These are phyloP conservation scores for Zeuzera pyrina DNA, from an alignment of 2,888 invertebrate species.

Conservation along the genomic window DNA sequence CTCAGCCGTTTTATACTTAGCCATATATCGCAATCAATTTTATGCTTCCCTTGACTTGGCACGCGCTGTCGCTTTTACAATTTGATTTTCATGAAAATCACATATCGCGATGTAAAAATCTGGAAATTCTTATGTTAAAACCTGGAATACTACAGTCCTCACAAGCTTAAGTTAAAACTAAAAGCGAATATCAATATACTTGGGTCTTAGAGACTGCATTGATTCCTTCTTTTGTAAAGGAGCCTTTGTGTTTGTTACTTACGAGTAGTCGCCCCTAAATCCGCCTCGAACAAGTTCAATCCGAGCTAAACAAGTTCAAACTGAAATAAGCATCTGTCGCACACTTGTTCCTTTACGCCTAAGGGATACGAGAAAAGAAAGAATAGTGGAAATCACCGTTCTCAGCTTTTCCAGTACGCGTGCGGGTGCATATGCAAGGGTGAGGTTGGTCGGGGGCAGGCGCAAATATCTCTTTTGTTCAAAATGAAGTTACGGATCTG, in stretches of 20 bases:
- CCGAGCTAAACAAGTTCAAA: conserved; percentile 56
- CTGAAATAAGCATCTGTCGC: conserved; percentile 54
- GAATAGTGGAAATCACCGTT: conserved; percentile 37
- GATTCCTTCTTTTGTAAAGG: background rate
- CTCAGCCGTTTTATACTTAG: no score
- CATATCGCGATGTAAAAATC: no score
- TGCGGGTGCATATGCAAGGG: conserved; percentile 48
- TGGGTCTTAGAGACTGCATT: no score
- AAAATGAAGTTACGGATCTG: conserved; percentile 61
- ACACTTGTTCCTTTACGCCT: conserved; percentile 51
- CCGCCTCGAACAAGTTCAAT: conserved; percentile 50
- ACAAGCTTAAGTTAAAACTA: no score
- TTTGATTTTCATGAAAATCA: no score
- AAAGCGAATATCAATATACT: no score
- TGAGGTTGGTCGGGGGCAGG: conserved; percentile 18
- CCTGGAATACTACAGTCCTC: no score
- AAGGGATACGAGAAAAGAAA: conserved; percentile 41
- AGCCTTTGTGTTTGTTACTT: conserved; percentile 11
- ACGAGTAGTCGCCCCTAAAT: conserved; percentile 44
- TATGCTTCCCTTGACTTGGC: no score
- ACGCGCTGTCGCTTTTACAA: no score
- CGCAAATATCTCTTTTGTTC: conserved; percentile 54
- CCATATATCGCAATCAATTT: no score
- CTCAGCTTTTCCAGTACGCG: conserved; percentile 22
- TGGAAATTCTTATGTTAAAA: no score